phyloP scores from a whole-genome alignment of 2,888 invertebrate species.

The Meghimatium bilineatum region DNA sequence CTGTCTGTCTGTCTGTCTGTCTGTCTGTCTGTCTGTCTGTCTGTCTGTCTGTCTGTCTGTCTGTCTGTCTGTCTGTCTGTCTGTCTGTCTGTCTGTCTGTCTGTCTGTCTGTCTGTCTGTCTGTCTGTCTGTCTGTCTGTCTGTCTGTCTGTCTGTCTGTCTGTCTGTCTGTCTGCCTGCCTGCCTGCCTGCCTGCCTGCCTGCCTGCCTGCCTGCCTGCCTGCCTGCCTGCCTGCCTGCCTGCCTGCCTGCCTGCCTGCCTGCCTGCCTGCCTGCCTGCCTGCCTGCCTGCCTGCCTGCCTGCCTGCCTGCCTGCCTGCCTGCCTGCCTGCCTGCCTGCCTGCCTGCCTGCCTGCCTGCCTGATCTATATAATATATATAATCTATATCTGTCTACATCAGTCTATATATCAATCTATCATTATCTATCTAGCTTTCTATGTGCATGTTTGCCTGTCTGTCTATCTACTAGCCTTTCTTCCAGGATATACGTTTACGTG shows the following conservation, averaged over 20 bases:
- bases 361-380: too few species aligned
- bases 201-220: background rate
- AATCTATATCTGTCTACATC: background rate
- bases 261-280: background rate
- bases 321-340: background rate
- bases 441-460: background rate
- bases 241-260: background rate
- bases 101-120: constrained; percentile 6
- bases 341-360: background rate
- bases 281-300: background rate
- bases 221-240: background rate
- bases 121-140: constrained; percentile 3
- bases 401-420: background rate
- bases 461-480: background rate
- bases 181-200: background rate
- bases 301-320: background rate
- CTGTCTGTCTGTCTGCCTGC: too few species aligned
- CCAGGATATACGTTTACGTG: too few species aligned
- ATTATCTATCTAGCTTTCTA: background rate
- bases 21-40: background rate
- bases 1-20: too few species aligned
- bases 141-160: constrained; percentile 16
- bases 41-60: constrained; percentile 3
- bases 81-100: constrained; percentile 17
- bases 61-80: constrained; percentile 17